Base-by-base conservation (phyloP, 2,797 vertebrate genomes). In the Rhyacichthys aspro region DNA sequence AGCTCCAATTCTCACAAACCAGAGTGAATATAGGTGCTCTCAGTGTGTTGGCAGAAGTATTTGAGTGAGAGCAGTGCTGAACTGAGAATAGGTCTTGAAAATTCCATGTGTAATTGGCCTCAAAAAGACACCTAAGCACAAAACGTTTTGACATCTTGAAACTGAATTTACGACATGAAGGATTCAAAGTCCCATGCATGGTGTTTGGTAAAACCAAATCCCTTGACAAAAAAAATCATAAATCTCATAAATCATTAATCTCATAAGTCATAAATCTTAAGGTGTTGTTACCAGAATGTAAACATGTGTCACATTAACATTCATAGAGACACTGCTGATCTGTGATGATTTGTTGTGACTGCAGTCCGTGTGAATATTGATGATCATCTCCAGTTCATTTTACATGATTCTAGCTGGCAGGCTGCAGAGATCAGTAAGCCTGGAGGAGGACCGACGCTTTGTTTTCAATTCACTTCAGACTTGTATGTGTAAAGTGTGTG, bases 401-500 rank as follows among this genome's bases (percentile, higher is more conserved):
- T 15, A 55, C 54, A 18, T 44, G 41, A 44, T 44, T 16, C 54
- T 44, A 5, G 41, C 54, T 17, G 39, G 41, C 41, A 43, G 42
- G 9, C 41, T 44, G 7, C 11, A 43, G 42, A 34, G 11, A 34
- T 43, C 16, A 43, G 39, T 14, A 44, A 17, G 32, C 54, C 36
- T 39, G 17, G 14, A 19, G n/a, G 37, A 54, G 39, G 9, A 9
- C 45, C 1, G 19, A n/a, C 43, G 55, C 55, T 42, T 8, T 54
- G 12, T 46, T 55, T 49, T 41, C 63, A 61, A 68, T 64, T 71
- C 52, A 5, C 55, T n/a, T 8, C 44, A 55, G 64, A 70, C 19
- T 44, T 36, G 12, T 15, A 55, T 39, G 49, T 53, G 0, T 42
- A 11, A 39, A 47, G 32, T 58, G 19, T 58, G 19, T 47, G 56